These are phyloP conservation scores for Galemys pyrenaicus DNA, from an alignment of 2,113 vertebrate species.

Conservation along the genomic window DNA sequence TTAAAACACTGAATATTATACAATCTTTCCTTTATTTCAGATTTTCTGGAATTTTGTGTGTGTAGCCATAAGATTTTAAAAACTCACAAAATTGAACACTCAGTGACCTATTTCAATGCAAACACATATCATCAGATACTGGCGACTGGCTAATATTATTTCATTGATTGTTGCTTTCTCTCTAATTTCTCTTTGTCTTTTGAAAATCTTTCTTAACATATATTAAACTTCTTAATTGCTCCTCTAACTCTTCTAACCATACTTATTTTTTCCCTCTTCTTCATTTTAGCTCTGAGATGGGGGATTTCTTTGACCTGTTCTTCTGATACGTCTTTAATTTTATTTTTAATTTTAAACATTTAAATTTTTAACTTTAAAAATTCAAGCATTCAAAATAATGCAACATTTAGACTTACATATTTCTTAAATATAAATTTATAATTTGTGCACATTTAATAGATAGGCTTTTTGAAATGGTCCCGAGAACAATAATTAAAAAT, in stretches of 20 bases:
- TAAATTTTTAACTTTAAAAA: no score
- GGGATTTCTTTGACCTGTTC: background rate
- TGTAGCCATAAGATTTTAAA: background rate
- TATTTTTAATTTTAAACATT: conserved; percentile 6
- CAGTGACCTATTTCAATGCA: background rate
- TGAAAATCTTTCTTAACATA: background rate
- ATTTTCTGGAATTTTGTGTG: background rate
- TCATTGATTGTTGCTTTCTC: background rate
- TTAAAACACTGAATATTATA: background rate
- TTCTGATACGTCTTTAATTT: background rate
- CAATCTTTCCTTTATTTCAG: background rate
- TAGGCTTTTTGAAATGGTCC: background rate
- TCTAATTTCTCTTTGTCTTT: background rate
- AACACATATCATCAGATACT: background rate
- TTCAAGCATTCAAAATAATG: background rate
- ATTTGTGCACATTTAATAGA: background rate
- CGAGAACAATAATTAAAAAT: background rate
- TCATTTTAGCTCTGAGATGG: background rate
- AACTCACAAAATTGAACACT: background rate
- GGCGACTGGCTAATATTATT: background rate
- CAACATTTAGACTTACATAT: background rate
- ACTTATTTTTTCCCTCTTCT: background rate
- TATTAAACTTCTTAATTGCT: background rate
- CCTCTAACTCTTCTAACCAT: background rate
- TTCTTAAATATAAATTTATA: background rate